Percentiles rank a stretch among this genome's conserved stretches.
Conservation (phyloP, 1,140 invertebrate genomes). For the Pectinophora gossypiella region DNA sequence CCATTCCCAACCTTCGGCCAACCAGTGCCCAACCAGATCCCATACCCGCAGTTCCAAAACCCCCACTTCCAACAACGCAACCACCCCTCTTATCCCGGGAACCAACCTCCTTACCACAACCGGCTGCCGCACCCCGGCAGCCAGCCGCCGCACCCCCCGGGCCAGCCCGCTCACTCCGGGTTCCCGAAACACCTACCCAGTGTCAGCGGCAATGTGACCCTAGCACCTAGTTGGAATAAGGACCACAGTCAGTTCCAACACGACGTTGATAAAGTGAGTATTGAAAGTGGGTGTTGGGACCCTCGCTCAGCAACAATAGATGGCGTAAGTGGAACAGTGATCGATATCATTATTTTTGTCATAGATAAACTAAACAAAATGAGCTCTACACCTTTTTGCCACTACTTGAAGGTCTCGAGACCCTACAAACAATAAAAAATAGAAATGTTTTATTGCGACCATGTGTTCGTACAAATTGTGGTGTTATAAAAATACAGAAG, state of each 20-base stretch:
- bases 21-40: conserved; percentile 27
- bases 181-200: conserved; percentile 31
- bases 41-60: conserved; percentile 34
- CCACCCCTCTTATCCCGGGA: conserved; percentile 4
- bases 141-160: background rate
- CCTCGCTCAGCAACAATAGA: no score
- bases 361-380: no score
- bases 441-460: no score
- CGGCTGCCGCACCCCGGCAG: background rate
- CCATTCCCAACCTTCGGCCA: conserved; percentile 29
- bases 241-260: background rate
- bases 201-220: conserved; percentile 20
- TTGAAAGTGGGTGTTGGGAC: no score
- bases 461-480: no score
- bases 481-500: no score
- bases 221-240: conserved; percentile 35
- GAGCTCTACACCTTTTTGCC: no score
- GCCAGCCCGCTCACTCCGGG: no score
- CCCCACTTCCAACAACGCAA: conserved; percentile 24
- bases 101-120: conserved; percentile 7
- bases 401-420: no score
- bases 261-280: background rate
- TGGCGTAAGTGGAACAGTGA: no score
- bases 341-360: no score
- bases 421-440: no score